phyloP scores from a whole-genome alignment of 2,797 vertebrate genomes.

The Oreochromis mossambicus region DNA sequence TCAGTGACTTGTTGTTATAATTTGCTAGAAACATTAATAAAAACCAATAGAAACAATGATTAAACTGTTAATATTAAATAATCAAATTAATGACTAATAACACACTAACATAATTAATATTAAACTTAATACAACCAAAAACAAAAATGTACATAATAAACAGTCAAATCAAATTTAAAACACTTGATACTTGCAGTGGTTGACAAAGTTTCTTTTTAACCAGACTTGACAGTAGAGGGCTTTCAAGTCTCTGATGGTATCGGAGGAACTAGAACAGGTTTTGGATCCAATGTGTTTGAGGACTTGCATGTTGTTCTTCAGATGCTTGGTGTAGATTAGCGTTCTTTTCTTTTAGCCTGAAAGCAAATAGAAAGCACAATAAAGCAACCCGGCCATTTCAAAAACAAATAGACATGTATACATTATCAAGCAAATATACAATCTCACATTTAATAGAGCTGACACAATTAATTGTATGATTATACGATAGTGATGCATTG shows the following conservation, averaged over 20 bases:
- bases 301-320: no score
- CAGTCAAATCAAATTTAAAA: not conserved
- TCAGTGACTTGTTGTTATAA: not conserved
- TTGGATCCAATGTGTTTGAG: no score
- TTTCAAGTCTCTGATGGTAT: not conserved
- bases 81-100: not conserved
- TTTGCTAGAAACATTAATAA: not conserved
- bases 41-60: not conserved
- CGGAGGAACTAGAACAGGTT: no score
- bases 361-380: no score
- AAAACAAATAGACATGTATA: no score
- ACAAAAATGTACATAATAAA: not conserved
- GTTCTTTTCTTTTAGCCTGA: no score
- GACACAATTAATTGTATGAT: no score
- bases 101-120: not conserved
- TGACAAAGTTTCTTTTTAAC: not conserved
- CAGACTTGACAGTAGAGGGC: not conserved
- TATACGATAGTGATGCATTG: no score
- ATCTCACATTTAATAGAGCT: no score
- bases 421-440: no score
- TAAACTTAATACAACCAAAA: not conserved
- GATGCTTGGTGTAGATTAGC: no score
- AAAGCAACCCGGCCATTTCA: no score
- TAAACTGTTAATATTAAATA: not conserved
- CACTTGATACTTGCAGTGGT: not conserved